These are phyloP conservation scores for Leptarthrus brevirostris DNA, from an alignment of 2,888 invertebrate genomes.

Conservation along the genomic window DNA sequence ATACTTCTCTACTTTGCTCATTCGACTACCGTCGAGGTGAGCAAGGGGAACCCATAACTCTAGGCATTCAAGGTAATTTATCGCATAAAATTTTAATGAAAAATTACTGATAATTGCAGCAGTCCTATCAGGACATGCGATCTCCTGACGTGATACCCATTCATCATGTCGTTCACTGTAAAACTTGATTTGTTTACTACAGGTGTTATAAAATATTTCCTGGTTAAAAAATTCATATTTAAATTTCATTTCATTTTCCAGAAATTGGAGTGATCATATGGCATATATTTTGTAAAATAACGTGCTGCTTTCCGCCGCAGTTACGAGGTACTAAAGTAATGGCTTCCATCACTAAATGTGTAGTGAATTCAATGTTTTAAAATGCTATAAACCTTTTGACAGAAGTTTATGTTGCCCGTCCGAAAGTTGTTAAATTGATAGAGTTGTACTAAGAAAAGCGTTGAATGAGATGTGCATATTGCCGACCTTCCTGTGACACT, in stretches of 20 bases:
- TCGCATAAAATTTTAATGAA: constrained; percentile 47
- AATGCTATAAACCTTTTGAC: no score
- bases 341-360: no score
- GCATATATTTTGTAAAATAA: no score
- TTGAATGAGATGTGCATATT: no score
- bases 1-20: background rate
- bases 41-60: constrained; percentile 19
- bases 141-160: constrained; percentile 39
- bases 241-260: background rate
- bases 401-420: no score
- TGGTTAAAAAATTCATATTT: background rate
- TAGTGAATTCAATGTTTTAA: no score
- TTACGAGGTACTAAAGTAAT: no score
- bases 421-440: no score
- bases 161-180: constrained; percentile 19
- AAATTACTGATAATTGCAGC: constrained; percentile 47
- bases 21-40: background rate
- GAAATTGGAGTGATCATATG: no score
- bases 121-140: constrained; percentile 45
- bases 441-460: no score
- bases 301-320: no score
- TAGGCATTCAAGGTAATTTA: constrained; percentile 41
- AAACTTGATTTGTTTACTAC: constrained; percentile 42
- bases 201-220: constrained; percentile 20
- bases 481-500: no score